Conservation (phyloP, 1,140 invertebrate species). For the Lucilia sericata region DNA sequence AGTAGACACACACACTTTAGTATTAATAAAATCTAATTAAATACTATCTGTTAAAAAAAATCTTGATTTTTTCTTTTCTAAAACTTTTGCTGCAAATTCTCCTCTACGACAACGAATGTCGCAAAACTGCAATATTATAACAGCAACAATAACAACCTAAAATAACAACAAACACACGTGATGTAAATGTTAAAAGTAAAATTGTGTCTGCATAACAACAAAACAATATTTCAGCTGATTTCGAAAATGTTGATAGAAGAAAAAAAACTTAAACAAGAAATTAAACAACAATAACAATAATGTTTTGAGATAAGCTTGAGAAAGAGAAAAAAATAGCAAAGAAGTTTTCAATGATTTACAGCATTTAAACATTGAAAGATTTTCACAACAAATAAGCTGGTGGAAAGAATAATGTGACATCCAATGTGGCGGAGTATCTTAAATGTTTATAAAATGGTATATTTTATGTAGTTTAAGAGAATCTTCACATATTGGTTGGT, state of each 20-base stretch:
- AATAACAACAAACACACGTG: neutral
- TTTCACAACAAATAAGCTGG: neutral
- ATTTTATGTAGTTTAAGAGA: no score
- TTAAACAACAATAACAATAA: neutral
- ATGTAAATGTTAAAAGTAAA: constrained; percentile 10
- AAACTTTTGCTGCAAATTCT: neutral
- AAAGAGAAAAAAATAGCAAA: neutral
- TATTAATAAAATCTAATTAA: neutral
- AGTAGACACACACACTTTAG: neutral
- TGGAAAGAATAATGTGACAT: constrained; percentile 8
- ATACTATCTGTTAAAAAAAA: neutral
- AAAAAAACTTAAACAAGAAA: neutral
- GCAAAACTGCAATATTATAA: neutral
- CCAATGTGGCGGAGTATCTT: neutral
- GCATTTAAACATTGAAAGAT: neutral
- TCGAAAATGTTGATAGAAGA: neutral
- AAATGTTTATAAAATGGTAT: no score
- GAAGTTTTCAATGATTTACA: neutral
- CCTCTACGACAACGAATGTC: neutral
- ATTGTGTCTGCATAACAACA: neutral
- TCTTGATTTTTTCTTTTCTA: neutral
- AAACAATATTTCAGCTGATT: neutral
- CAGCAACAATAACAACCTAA: neutral
- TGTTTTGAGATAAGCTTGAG: neutral
- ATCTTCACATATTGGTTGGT: neutral